Conservation (phyloP, 2,113 vertebrate species). For the Grammomys dolichurus region DNA sequence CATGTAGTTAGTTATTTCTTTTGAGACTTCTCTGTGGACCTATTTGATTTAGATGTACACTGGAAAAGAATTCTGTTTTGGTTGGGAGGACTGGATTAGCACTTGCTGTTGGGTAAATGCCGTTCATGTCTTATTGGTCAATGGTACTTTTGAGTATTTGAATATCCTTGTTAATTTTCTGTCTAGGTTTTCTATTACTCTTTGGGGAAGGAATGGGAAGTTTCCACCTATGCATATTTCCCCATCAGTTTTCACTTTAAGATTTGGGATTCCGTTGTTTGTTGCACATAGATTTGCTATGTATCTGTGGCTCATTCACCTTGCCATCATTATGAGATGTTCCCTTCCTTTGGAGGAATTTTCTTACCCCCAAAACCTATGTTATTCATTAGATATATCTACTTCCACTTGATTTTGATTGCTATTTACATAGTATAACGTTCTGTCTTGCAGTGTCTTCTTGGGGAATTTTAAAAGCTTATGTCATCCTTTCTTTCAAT, state of each 20-base stretch:
- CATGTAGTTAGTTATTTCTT: constrained; percentile 10
- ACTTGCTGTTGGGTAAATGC: neutral
- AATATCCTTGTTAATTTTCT: constrained; percentile 1
- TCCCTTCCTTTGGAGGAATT: neutral
- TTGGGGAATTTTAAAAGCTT: neutral
- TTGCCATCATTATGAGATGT: constrained; percentile 6
- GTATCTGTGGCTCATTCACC: neutral
- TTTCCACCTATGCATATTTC: neutral
- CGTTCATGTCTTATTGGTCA: neutral
- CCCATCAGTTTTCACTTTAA: neutral
- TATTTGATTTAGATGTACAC: neutral
- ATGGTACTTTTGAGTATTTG: neutral
- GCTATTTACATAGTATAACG: neutral
- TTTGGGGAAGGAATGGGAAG: neutral
- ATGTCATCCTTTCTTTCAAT: neutral
- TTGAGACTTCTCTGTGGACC: neutral
- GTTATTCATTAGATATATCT: neutral
- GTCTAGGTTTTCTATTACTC: neutral
- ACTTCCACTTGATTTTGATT: neutral
- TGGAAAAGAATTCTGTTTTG: neutral
- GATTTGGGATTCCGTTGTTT: neutral
- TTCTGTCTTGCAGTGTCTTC: neutral
- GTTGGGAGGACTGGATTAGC: neutral
- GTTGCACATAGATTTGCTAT: neutral
- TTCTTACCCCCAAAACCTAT: neutral